phyloP scores from a whole-genome alignment of 1,140 invertebrate genomes.

The Trinorchestia longiramus region DNA sequence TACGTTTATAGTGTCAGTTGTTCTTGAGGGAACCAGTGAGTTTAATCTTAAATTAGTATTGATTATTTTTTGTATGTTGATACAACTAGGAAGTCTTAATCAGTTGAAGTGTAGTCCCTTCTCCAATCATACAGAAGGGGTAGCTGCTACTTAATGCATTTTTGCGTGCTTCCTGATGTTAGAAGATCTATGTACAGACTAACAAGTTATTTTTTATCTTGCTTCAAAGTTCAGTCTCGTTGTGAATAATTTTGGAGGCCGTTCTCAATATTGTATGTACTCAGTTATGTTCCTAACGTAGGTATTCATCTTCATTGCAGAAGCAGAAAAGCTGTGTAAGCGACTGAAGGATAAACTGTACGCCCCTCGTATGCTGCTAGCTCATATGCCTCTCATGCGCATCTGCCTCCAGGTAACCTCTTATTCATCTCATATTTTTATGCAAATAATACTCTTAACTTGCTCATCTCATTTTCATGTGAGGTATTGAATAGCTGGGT shows the following conservation, averaged over 20 bases:
- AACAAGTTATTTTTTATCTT: too few relatives aligned
- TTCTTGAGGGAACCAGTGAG: neutral
- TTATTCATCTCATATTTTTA: neutral
- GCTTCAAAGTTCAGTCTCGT: too few relatives aligned
- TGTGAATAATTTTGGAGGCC: too few relatives aligned
- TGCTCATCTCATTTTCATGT: neutral
- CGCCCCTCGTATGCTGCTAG: slow-evolving; percentile 88
- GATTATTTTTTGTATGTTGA: neutral
- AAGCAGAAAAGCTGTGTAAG: slow-evolving; percentile 92
- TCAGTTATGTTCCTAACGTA: neutral
- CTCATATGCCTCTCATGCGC: slow-evolving; percentile 93
- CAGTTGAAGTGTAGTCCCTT: too few relatives aligned
- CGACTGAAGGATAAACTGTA: slow-evolving; percentile 96
- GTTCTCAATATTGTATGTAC: neutral
- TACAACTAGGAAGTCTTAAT: too few relatives aligned
- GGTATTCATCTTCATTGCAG: slow-evolving; percentile 70
- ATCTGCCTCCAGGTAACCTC: slow-evolving; percentile 87
- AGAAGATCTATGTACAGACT: too few relatives aligned
- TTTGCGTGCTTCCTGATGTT: too few relatives aligned
- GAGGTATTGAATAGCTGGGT: neutral
- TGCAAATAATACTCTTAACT: neutral
- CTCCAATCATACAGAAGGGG: too few relatives aligned
- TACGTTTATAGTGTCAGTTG: neutral
- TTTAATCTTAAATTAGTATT: neutral
- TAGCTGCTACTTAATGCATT: too few relatives aligned